These are phyloP conservation scores for Centrocercus urophasianus DNA, from an alignment of 2,113 vertebrate genomes.

Conservation along the genomic window DNA sequence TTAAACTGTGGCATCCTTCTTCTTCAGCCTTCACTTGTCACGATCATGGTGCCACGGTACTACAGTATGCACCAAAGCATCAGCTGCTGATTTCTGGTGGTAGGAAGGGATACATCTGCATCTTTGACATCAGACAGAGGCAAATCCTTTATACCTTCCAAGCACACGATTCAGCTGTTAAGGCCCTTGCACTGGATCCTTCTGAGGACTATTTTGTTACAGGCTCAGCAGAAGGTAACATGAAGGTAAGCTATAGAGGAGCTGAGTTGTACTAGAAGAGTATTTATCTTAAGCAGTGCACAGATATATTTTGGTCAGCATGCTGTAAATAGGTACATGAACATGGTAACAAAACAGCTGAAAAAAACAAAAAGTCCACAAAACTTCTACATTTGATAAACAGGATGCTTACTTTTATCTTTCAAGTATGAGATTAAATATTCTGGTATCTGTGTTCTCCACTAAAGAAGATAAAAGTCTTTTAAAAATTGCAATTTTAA, in stretches of 20 bases:
- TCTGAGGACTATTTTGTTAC: slow-evolving; percentile 95
- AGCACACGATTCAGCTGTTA: slow-evolving; percentile 94
- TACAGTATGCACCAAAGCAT: slow-evolving; percentile 94
- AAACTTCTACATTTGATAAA: background rate
- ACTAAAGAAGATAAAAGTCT: background rate
- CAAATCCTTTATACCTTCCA: slow-evolving; percentile 94
- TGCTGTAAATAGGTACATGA: background rate
- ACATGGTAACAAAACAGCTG: background rate
- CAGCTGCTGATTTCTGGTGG: slow-evolving; percentile 95
- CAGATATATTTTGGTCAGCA: background rate
- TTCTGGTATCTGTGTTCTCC: background rate
- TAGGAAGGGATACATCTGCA: slow-evolving; percentile 90
- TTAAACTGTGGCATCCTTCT: background rate
- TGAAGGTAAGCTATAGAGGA: slow-evolving; percentile 86
- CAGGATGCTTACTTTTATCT: background rate
- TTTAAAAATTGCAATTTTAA: background rate
- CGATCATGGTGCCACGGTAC: slow-evolving; percentile 95
- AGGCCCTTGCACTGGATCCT: slow-evolving; percentile 90
- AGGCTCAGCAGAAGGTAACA: slow-evolving; percentile 96
- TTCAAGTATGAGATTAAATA: background rate
- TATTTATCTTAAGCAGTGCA: background rate
- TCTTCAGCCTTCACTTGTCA: slow-evolving; percentile 92
- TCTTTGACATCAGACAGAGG: slow-evolving; percentile 97
- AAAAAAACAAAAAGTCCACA: background rate
- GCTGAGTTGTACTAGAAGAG: accelerated